phyloP scores from a whole-genome alignment of 2,113 vertebrate genomes.

The Toxostoma redivivum region DNA sequence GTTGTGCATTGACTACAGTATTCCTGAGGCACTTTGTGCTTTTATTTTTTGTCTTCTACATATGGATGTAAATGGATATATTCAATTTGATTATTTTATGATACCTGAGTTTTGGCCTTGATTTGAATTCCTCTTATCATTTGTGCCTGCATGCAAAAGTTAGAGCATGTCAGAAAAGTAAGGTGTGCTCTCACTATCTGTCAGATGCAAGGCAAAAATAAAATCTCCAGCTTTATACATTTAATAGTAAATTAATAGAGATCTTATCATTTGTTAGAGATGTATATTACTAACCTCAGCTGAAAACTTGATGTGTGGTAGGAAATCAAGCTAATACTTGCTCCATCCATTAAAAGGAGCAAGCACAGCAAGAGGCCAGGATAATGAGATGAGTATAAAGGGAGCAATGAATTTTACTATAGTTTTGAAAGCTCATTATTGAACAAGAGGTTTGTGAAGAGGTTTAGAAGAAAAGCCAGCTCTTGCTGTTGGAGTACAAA shows the following conservation, averaged over 20 bases:
- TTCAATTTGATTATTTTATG: not conserved
- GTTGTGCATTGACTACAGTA: not conserved
- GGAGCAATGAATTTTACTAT: slow-evolving; percentile 11
- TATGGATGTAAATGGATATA: not conserved
- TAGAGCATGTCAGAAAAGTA: not conserved
- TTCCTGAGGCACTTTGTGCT: not conserved
- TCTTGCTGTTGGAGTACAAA: not conserved
- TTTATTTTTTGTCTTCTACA: not conserved
- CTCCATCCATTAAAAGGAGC: not conserved
- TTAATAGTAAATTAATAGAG: slow-evolving; percentile 13
- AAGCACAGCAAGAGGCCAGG: not conserved
- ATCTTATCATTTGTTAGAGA: not conserved
- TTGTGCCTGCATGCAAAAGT: not conserved
- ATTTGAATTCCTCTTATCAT: not conserved
- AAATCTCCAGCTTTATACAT: not conserved
- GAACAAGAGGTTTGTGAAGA: slow-evolving; percentile 15
- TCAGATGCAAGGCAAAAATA: not conserved
- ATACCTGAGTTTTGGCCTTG: not conserved
- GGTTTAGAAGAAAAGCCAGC: not conserved
- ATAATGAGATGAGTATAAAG: slow-evolving; percentile 50
- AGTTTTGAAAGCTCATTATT: slow-evolving; percentile 42
- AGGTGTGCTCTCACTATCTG: not conserved
- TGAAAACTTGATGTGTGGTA: not conserved
- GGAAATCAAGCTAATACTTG: slow-evolving; percentile 36
- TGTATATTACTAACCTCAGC: not conserved